These are phyloP conservation scores for Seriola rivoliana DNA, from an alignment of 2,113 vertebrate species.

Conservation along the genomic window DNA sequence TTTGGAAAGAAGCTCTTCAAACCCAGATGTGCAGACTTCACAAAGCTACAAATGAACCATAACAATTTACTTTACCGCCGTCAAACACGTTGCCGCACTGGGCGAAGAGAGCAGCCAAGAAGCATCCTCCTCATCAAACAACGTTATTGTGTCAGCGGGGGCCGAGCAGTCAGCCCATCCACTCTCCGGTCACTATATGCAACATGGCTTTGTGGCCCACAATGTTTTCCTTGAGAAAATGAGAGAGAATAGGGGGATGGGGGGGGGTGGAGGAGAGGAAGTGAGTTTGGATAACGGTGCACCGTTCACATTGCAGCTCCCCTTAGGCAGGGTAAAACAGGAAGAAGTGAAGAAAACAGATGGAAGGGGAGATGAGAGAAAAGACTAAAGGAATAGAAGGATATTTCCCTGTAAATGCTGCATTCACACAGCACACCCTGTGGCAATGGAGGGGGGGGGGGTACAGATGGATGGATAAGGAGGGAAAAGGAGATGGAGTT, in stretches of 20 bases:
- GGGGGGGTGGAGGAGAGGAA: not conserved
- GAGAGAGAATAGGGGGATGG: not conserved
- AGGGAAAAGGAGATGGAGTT: slow-evolving; percentile 43
- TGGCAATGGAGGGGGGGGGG: not conserved
- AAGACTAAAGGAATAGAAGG: slow-evolving; percentile 11
- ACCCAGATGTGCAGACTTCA: slow-evolving; percentile 59
- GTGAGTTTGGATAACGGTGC: slow-evolving; percentile 26
- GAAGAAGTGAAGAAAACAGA: slow-evolving; percentile 40
- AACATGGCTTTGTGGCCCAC: slow-evolving; percentile 39
- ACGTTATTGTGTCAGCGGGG: slow-evolving; percentile 46
- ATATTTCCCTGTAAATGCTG: slow-evolving; percentile 53
- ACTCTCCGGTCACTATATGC: slow-evolving; percentile 39
- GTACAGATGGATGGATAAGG: slow-evolving; percentile 42
- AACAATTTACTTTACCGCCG: slow-evolving; percentile 64
- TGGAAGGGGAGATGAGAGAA: slow-evolving; percentile 36
- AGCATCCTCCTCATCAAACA: slow-evolving; percentile 41
- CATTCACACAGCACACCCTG: slow-evolving; percentile 37
- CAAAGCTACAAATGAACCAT: slow-evolving; percentile 58
- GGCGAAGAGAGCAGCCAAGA: slow-evolving; percentile 45
- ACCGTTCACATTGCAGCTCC: slow-evolving; percentile 6
- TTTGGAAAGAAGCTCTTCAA: slow-evolving; percentile 50
- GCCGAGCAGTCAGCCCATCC: slow-evolving; percentile 44
- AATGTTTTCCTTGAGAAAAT: slow-evolving; percentile 54
- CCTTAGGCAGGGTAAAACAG: slow-evolving; percentile 22
- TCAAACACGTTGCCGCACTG: slow-evolving; percentile 20